Evolutionary conservation across 2,797 vertebrate genomes (phyloP).

Genomic region (Agapornis canus): DNA sequence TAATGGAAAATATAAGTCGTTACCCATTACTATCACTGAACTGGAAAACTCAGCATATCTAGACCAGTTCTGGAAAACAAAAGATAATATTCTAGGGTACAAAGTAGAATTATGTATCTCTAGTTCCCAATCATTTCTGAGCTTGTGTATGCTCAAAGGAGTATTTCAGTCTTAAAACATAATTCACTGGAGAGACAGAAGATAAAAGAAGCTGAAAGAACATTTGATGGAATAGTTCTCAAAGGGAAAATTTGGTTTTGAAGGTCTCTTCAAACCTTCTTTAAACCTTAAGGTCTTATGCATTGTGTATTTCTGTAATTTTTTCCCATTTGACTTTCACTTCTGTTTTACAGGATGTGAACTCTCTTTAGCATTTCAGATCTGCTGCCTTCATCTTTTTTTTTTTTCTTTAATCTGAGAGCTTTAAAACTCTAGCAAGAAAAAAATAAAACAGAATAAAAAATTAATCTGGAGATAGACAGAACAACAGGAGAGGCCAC

Average conservation of each 20-base stretch:
- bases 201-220: slow-evolving; percentile 66
- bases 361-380: slow-evolving; percentile 48
- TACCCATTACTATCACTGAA: background rate
- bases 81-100: background rate
- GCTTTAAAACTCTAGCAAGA: slow-evolving; percentile 19
- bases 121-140: background rate
- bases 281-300: slow-evolving; percentile 35
- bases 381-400: slow-evolving; percentile 7
- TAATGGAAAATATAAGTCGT: background rate
- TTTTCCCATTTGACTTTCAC: slow-evolving; percentile 44
- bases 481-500: background rate
- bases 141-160: slow-evolving; percentile 10
- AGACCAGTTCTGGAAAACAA: accelerated
- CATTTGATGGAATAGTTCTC: slow-evolving; percentile 62
- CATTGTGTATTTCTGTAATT: background rate
- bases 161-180: slow-evolving; percentile 47
- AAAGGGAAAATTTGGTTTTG: slow-evolving; percentile 69
- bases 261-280: slow-evolving; percentile 41
- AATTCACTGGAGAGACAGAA: slow-evolving; percentile 44
- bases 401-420: slow-evolving; percentile 4
- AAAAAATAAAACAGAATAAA: background rate
- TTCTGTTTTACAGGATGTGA: slow-evolving; percentile 43
- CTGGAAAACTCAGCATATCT: background rate
- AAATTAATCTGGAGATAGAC: background rate
- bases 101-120: slow-evolving; percentile 1